These are phyloP conservation scores for Uria aalge DNA, from an alignment of 2,113 vertebrate genomes.

Conservation along the genomic window DNA sequence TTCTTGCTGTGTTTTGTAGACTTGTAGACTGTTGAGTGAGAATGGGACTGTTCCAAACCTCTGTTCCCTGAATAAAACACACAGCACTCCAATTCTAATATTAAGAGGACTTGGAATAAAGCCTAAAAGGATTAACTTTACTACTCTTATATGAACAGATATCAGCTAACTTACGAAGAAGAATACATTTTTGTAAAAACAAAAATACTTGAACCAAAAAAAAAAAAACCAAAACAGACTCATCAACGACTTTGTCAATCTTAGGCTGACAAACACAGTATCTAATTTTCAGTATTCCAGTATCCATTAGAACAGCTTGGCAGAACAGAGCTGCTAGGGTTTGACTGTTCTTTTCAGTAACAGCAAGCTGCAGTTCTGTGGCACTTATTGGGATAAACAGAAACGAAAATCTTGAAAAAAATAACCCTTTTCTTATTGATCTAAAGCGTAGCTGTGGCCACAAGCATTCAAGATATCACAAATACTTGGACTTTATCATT, in stretches of 20 bases:
- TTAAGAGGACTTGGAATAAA: not conserved
- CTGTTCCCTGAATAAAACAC: not conserved
- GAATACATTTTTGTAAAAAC: not conserved
- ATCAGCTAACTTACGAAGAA: not conserved
- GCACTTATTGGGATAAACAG: not conserved
- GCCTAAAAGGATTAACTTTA: not conserved
- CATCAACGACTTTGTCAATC: not conserved
- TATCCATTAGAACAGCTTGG: not conserved
- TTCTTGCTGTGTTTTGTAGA: not conserved
- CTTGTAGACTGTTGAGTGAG: not conserved
- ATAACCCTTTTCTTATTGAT: not conserved
- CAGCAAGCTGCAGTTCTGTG: not conserved
- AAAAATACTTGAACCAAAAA: not conserved
- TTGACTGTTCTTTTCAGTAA: slow-evolving; percentile 16
- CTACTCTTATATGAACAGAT: not conserved
- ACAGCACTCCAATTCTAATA: not conserved
- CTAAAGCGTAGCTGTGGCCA: not conserved
- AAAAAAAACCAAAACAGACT: not conserved
- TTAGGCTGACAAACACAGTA: not conserved
- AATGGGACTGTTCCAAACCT: not conserved
- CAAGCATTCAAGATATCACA: not conserved
- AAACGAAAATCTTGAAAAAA: not conserved
- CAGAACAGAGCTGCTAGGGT: not conserved
- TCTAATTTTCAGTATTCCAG: not conserved
- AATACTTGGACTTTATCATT: not conserved